A percentile compares a stretch with the other conserved stretches of the same genome.
phyloP scores from a whole-genome alignment of 2,888 invertebrate genomes.

The Andrena praecox region DNA sequence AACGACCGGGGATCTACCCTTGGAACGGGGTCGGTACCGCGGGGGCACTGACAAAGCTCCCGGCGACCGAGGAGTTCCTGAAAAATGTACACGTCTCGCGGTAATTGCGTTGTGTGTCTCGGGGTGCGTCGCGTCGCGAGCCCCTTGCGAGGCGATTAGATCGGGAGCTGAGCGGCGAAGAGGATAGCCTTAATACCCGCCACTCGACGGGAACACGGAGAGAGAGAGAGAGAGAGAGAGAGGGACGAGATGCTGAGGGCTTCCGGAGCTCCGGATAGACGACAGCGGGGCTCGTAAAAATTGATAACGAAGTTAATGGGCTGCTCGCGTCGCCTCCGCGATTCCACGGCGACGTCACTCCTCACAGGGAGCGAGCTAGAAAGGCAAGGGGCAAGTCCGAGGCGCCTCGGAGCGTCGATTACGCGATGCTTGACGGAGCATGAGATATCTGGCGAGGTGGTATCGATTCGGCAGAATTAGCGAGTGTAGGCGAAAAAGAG shows the following conservation, averaged over 20 bases:
- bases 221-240: background rate
- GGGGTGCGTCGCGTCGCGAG: background rate
- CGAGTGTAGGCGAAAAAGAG: background rate
- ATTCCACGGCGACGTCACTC: background rate
- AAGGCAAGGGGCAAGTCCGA: background rate
- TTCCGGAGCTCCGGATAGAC: background rate
- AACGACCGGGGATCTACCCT: conserved; percentile 49
- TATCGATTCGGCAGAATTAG: background rate
- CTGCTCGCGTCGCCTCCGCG: background rate
- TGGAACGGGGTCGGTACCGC: conserved; percentile 12
- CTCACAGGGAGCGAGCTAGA: background rate
- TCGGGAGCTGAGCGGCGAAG: background rate
- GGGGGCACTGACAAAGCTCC: conserved; percentile 29
- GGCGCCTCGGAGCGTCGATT: conserved; percentile 10
- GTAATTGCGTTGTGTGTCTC: conserved; percentile 39
- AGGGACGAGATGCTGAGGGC: background rate
- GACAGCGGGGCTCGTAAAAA: conserved; percentile 3
- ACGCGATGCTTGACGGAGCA: conserved; percentile 1
- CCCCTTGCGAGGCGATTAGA: conserved; percentile 6
- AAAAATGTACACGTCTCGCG: conserved; percentile 29
- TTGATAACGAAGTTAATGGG: conserved; percentile 11
- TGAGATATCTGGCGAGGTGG: too few relatives aligned
- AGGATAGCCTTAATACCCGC: background rate
- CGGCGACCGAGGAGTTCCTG: conserved; percentile 1
- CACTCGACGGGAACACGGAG: too few relatives aligned